Evolutionary conservation across 30 jellyfish, hydroid and myxozoan genomes (phyloP), one percentile per base, ranked within the genome.

Genomic region (Chrysaora quinquecirrha): DNA sequence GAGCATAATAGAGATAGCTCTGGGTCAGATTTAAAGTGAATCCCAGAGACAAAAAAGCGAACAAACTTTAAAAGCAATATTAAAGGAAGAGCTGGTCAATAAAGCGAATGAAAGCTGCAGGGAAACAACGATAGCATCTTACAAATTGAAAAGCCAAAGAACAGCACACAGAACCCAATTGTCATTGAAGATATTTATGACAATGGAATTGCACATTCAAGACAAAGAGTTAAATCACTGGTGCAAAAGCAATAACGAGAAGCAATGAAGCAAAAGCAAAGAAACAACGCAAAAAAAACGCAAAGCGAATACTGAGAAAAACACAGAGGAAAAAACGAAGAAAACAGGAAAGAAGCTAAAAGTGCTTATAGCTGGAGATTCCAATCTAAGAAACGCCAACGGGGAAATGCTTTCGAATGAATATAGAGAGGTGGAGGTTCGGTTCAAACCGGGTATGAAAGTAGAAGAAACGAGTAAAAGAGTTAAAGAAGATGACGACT

Each of bases 401-500:
- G 77, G 50, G 10, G 77, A 64, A 30, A 64, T 11, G 77, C 77
- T 64, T 30, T 2, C 77, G 11, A 64, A 64, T 28, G 77, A 64
- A 11, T 30, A 64, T 30, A 64, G 77, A 30, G 77, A 64, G n/a
- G 77, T 64, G 54, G 77, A n/a, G n/a, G n/a, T n/a, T n/a, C n/a
- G n/a, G n/a, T n/a, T n/a, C n/a, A n/a, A n/a, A n/a, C n/a, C n/a
- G n/a, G n/a, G n/a, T n/a, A n/a, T n/a, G n/a, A n/a, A n/a, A n/a
- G n/a, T n/a, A n/a, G n/a, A n/a, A n/a, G n/a, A n/a, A n/a, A n/a
- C n/a, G n/a, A n/a, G n/a, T n/a, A n/a, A n/a, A n/a, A n/a, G n/a
- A n/a, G n/a, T n/a, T n/a, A n/a, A n/a, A n/a, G n/a, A n/a, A n/a
- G n/a, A n/a, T n/a, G n/a, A n/a, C n/a, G n/a, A n/a, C 20, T 7